Percentiles rank a stretch among this genome's conserved stretches.
phyloP scores from a whole-genome alignment of 2,797 vertebrate genomes.

The Falco columbarius region DNA sequence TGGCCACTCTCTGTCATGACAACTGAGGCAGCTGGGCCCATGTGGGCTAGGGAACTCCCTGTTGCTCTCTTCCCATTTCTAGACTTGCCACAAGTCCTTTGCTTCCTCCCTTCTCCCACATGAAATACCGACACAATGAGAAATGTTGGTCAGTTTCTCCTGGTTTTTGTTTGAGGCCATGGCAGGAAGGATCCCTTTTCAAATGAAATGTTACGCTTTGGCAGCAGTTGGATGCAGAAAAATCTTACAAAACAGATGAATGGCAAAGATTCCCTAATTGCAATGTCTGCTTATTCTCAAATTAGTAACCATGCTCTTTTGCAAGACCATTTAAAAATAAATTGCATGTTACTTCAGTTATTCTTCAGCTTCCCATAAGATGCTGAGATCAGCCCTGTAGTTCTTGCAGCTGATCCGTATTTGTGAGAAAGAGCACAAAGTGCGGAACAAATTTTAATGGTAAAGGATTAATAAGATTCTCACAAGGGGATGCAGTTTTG shows the following conservation, averaged over 20 bases:
- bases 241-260: slow-evolving; percentile 58
- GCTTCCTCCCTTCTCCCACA: slow-evolving; percentile 58
- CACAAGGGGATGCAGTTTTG: neutral
- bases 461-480: neutral
- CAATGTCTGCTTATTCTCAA: neutral
- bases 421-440: neutral
- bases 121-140: slow-evolving; percentile 65
- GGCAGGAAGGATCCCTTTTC: slow-evolving; percentile 41
- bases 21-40: slow-evolving; percentile 70
- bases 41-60: slow-evolving; percentile 73
- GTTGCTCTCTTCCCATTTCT: slow-evolving; percentile 79
- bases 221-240: slow-evolving; percentile 47
- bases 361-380: neutral
- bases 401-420: neutral
- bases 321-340: slow-evolving; percentile 37
- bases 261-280: slow-evolving; percentile 31
- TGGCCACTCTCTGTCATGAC: slow-evolving; percentile 78
- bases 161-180: neutral
- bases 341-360: neutral
- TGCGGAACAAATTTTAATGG: neutral
- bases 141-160: slow-evolving; percentile 81
- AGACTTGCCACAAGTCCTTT: slow-evolving; percentile 72
- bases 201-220: neutral
- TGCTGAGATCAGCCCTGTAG: slow-evolving; percentile 24
- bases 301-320: slow-evolving; percentile 21